These are phyloP conservation scores for Drosophila ustulata DNA, from an alignment of 2,888 invertebrate genomes.

Conservation along the genomic window DNA sequence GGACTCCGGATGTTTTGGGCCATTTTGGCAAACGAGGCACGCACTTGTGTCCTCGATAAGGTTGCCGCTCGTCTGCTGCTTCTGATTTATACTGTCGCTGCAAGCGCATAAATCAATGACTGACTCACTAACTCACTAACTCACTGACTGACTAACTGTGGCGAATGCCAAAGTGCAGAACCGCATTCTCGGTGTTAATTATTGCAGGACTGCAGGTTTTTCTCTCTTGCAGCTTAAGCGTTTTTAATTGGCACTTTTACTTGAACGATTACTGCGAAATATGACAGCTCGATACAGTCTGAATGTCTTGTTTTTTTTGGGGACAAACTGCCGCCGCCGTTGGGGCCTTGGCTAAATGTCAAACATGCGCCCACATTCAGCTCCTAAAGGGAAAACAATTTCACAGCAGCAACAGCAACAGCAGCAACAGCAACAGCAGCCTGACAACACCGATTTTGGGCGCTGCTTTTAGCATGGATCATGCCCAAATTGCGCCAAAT, in stretches of 20 bases:
- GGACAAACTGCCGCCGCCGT: not conserved
- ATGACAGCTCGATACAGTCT: constrained; percentile 58
- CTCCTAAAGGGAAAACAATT: constrained; percentile 37
- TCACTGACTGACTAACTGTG: constrained; percentile 15
- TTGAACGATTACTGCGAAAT: constrained; percentile 63
- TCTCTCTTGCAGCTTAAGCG: constrained; percentile 41
- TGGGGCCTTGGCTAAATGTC: constrained; percentile 38
- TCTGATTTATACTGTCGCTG: constrained; percentile 68
- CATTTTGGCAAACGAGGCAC: constrained; percentile 67
- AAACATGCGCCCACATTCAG: constrained; percentile 42
- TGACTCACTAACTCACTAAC: constrained; percentile 41
- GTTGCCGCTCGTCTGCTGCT: constrained; percentile 38
- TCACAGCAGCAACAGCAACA: constrained; percentile 28
- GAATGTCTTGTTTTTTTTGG: not conserved
- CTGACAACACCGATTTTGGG: constrained; percentile 30
- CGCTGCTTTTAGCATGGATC: constrained; percentile 36
- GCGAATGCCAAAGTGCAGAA: constrained; percentile 10
- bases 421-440: constrained; percentile 29
- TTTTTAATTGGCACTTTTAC: constrained; percentile 77
- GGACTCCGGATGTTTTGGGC: constrained; percentile 32
- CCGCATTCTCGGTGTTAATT: constrained; percentile 67
- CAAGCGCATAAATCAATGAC: constrained; percentile 64
- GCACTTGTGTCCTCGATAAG: constrained; percentile 77
- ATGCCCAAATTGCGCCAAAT: constrained; percentile 35
- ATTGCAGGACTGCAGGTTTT: constrained; percentile 47